Base-by-base conservation (phyloP, 2,113 vertebrate genomes). In the Mormyrus lacerda region DNA sequence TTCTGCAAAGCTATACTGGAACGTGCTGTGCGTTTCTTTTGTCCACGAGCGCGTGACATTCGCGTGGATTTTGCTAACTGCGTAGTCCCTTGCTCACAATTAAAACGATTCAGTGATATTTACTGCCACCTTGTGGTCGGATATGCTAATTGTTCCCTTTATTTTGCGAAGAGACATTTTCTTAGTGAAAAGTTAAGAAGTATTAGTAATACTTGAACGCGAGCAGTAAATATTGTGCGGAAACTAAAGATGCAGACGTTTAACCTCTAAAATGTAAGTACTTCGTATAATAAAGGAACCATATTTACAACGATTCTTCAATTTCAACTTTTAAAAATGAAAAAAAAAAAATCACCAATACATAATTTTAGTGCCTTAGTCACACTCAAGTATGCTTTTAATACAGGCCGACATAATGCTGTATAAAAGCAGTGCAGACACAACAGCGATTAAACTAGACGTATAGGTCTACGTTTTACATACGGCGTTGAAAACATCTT, bases 81-180 rank as follows among this genome's bases (percentile, higher is more conserved):
- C 0, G 15, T 0, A 69, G n/a, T 27, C 24, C 47, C 47, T 48
- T 85, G 44, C n/a, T 15, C 47, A 4, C 24, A 51, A 27, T 50
- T 47, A n/a, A 84, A 84, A 15, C 31, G 27, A n/a, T 19, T 31
- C 45, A 35, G 58, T 44, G 39, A 42, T 39, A 50, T 87, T 6
- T 50, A 79, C 47, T 48, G 85, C 9, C 65, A 87, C 35, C 69
- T 88, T 79, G 65, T 82, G 89, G 85, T 87, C 39, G 10, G 11
- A 69, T 42, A 17, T 48, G 55, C 39, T 15, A 44, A 24, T 48
- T 88, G 2, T 53, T 88, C n/a, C 8, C 50, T 19, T 5, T 44
- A 8, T 21, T 44, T 42, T 82, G 13, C 19, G 76, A 31, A 31
- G n/a, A 65, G 61, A 55, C 15, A 48, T 11, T 11, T 48, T 53